Base-by-base conservation (phyloP, 2,888 invertebrate species). In the Seira musarum region DNA sequence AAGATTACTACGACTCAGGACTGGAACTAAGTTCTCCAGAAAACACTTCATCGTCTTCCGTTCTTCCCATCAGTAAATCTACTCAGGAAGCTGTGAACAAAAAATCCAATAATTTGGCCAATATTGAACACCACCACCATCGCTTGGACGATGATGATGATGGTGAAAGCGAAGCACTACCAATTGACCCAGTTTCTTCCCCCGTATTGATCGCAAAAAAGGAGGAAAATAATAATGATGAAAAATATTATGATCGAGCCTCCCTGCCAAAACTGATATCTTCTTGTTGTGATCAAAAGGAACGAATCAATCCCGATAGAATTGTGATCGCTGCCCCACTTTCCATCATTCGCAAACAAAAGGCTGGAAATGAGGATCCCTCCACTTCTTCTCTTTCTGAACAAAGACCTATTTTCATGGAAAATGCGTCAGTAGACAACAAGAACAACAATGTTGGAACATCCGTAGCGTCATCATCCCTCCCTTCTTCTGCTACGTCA, bases 1-100 rank as follows among this genome's bases (percentile, higher is more conserved):
- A n/a, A n/a, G n/a, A n/a, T n/a, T n/a, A n/a, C 77, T 82, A 86
- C 40, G 86, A 86, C 65, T 86, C 86, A 46, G 86, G 86, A 15
- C 73, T 85, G 63, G 86, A 86, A 80, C 79, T 84, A 2, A 86
- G 86, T 68, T 86, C 86, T 25, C 85, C 85, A 13, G 86, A 86
- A 65, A 80, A 74, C 25, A 80, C 73, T 10, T 74, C 79, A 60
- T 64, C 73, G 63, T 72, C 73, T 67, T 80, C 80, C 64, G 60
- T 46, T 8, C 57, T 65, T 10, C n/a, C 67, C 13, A 66, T 19
- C 8, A 17, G 35, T 57, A 57, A 63, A 40, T 22, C 46, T 22
- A 35, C 64, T 64, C 15, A 8, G 15, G 57, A 57, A n/a, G 57
- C 57, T 57, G 57, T 8, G 35, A 63, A 22, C 24, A 67, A 72